Percentiles rank a stretch among this genome's conserved stretches.
Evolutionary conservation across 53 echinoderm and acorn worm genomes (phyloP).

Genomic region (Actinopyga echinites): DNA sequence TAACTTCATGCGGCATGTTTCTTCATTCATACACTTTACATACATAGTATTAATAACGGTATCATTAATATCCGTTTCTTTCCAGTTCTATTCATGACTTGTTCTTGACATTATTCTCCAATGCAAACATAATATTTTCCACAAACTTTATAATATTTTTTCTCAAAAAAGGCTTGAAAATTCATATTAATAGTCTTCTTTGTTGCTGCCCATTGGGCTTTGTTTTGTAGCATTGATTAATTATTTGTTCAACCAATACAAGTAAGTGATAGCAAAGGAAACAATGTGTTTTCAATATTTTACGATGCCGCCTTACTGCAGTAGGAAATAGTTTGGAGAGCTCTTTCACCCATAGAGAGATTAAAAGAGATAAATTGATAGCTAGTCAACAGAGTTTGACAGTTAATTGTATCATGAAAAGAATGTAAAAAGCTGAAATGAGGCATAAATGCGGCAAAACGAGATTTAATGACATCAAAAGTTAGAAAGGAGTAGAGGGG

Average conservation of each 20-base stretch:
- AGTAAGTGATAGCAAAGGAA: background rate
- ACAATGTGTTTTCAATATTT: conserved; percentile 30
- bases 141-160: background rate
- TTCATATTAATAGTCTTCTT: background rate
- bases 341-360: background rate
- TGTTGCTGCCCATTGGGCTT: background rate
- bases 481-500: conserved; percentile 26
- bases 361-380: conserved; percentile 28
- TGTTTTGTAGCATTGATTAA: background rate
- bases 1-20: too few species aligned
- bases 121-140: background rate
- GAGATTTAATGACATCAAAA: conserved; percentile 41
- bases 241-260: background rate
- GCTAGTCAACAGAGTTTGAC: conserved; percentile 19
- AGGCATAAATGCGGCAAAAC: conserved; percentile 15
- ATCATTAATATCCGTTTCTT: too few species aligned
- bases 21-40: too few species aligned
- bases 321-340: conserved; percentile 14
- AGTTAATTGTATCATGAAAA: conserved; percentile 33
- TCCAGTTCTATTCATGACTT: too few species aligned
- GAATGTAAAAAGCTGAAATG: background rate
- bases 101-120: background rate
- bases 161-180: background rate
- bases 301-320: background rate
- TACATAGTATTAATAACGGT: too few species aligned